phyloP scores from a whole-genome alignment of 2,113 vertebrate genomes.

The Gobio gobio region DNA sequence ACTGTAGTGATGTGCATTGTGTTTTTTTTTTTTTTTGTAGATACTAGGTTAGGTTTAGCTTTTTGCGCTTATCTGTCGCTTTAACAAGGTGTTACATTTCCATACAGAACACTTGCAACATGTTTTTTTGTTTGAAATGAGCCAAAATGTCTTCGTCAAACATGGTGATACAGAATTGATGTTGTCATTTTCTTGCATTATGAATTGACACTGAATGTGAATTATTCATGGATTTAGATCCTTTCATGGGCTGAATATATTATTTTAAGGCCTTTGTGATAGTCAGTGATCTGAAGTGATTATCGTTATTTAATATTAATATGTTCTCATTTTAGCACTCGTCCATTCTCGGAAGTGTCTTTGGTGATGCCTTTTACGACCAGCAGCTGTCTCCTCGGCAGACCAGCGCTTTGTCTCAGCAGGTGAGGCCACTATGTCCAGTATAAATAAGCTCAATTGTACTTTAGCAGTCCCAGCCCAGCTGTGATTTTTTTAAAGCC shows the following conservation, averaged over 20 bases:
- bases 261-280: background rate
- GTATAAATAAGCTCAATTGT: background rate
- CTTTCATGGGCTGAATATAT: background rate
- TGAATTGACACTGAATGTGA: background rate
- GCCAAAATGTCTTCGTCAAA: background rate
- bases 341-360: conserved; percentile 91
- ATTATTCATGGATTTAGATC: background rate
- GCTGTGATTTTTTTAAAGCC: background rate
- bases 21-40: background rate
- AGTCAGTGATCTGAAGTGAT: background rate
- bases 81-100: background rate
- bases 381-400: conserved; percentile 96
- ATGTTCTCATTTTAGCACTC: conserved; percentile 80
- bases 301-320: conserved; percentile 13
- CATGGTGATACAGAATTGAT: background rate
- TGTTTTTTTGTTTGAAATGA: background rate
- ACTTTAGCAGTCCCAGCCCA: background rate
- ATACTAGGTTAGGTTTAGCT: background rate
- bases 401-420: conserved; percentile 95
- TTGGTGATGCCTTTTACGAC: conserved; percentile 96
- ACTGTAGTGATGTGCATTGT: background rate
- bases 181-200: background rate
- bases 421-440: conserved; percentile 75
- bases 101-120: background rate
- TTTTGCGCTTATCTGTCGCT: conserved; percentile 4